Conservation (phyloP, 2,888 invertebrate species). For the Calameuta pallipes region DNA sequence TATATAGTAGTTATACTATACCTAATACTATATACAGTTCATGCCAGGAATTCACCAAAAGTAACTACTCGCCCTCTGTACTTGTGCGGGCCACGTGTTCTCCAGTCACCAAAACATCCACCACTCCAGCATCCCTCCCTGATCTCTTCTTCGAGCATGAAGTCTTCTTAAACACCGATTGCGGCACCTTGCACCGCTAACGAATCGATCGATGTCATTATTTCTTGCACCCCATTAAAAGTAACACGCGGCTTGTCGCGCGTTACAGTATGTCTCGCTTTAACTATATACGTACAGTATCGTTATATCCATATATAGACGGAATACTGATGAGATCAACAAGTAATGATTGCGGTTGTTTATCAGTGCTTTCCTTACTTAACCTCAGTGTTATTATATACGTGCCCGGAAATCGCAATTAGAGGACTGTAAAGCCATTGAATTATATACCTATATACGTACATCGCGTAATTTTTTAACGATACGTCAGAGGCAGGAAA, state of each 20-base stretch:
- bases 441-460: neutral
- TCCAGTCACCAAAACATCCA: neutral
- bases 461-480: neutral
- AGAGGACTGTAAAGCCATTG: neutral
- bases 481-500: neutral
- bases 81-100: slow-evolving; percentile 17
- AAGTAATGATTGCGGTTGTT: neutral
- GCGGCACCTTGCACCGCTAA: neutral
- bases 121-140: slow-evolving; percentile 7
- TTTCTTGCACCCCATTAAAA: neutral
- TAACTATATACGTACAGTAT: neutral
- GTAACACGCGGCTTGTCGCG: neutral
- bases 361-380: neutral
- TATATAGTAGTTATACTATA: neutral
- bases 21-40: neutral
- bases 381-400: neutral
- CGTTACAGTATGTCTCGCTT: neutral
- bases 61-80: slow-evolving; percentile 11
- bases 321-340: neutral
- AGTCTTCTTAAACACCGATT: slow-evolving; percentile 3
- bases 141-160: slow-evolving; percentile 19
- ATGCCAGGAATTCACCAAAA: neutral
- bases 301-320: neutral
- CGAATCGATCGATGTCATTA: neutral
- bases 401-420: neutral